These are phyloP conservation scores for Gallinago paraguaiae DNA, from an alignment of 2,113 vertebrate genomes.

Conservation along the genomic window DNA sequence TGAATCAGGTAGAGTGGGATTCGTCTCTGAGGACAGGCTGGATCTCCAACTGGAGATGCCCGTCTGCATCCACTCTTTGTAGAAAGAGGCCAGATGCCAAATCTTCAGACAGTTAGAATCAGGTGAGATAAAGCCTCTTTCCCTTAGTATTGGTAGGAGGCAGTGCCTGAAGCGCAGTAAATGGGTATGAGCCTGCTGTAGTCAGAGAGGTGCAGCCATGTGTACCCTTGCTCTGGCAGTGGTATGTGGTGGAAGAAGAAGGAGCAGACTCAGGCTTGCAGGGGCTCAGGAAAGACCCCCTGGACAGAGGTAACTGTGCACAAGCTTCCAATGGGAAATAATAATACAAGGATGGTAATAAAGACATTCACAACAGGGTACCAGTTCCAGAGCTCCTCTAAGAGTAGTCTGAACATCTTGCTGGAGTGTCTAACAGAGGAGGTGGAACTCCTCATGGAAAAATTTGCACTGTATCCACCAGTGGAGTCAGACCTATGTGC, in stretches of 20 bases:
- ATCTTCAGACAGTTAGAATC: neutral
- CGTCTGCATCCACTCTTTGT: neutral
- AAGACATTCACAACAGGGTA: neutral
- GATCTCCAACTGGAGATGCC: neutral
- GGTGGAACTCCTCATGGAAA: neutral
- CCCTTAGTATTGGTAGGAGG: neutral
- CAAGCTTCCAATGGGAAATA: neutral
- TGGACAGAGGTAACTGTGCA: too few species aligned
- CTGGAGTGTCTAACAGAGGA: neutral
- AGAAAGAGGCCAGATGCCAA: neutral
- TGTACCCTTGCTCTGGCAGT: neutral
- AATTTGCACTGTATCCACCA: neutral
- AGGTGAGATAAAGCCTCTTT: neutral
- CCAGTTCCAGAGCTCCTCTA: neutral
- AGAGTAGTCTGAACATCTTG: neutral
- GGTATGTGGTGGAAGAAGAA: neutral
- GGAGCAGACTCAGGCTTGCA: neutral
- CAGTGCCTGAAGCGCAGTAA: neutral
- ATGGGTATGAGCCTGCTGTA: neutral
- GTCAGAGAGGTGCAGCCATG: neutral
- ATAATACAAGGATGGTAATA: neutral
- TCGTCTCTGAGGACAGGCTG: neutral
- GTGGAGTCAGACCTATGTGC: neutral
- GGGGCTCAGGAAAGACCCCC: neutral
- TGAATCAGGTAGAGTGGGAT: neutral